Evolutionary conservation across 2,888 invertebrate species (phyloP), one percentile per base, ranked within the genome.

Genomic region (Agonopterix alstromeriana): DNA sequence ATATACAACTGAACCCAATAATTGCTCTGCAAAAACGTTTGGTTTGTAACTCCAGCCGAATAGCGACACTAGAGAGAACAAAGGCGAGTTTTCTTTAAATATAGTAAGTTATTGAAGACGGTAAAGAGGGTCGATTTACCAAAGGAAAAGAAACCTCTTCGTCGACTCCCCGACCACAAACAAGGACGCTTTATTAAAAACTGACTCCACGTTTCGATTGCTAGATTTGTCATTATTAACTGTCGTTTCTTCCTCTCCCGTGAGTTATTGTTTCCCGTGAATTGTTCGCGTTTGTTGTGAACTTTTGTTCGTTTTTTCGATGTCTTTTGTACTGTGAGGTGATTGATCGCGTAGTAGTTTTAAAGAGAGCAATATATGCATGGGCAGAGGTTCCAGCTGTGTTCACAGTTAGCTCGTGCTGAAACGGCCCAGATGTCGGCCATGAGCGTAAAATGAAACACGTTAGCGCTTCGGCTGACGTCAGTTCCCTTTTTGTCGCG

Each of bases 391-490:
- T 60, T 61, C 53, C 61, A 60, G 62, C 63, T 60, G 53, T 56
- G 57, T 54, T 53, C 49, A 52, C 60, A 61, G 62, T 60, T 63
- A 60, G 63, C 62, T 53, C 62, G 61, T 65, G 71, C 77, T 79
- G 76, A 74, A 77, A 65, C 67, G 69, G 71, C 58, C 75, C 85
- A 85, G 85, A 83, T 87, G 86, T 78, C 75, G 78, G 67, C 73
- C 67, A 67, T 54, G 68, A 77, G 73, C 67, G 77, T 76, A 79
- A 86, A 84, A 87, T 85, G 82, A 84, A 85, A 79, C 82, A 81
- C 79, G 79, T 83, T 82, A 83, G 74, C 79, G 79, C 77, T 74
- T 77, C 72, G 73, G 74, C 70, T 77, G 78, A 76, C 82, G 82
- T 73, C 75, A 77, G 76, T 72, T 70, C 73, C 74, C 72, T 81